Conservation (phyloP, 2,797 vertebrate genomes). For the Knipowitschia caucasica region DNA sequence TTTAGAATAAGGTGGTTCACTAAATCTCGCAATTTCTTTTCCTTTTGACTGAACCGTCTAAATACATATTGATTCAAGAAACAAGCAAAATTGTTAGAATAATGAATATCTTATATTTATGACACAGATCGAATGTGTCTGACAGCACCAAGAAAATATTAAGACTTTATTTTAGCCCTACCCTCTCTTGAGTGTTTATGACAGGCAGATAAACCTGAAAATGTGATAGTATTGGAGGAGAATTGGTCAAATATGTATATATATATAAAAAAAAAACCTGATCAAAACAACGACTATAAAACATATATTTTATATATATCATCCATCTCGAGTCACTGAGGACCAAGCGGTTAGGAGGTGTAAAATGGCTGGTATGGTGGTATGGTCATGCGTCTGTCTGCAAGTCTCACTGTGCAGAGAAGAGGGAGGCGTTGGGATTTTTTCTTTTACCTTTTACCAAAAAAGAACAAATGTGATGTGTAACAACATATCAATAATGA, state of each 20-base stretch:
- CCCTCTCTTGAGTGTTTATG: conserved; percentile 29
- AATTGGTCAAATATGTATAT: too few species aligned
- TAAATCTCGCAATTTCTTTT: conserved; percentile 21
- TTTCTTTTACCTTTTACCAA: too few species aligned
- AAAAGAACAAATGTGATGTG: background rate
- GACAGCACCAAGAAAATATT: conserved; percentile 13
- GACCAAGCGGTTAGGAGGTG: conserved; percentile 54
- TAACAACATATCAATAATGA: conserved; percentile 4
- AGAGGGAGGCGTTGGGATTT: background rate
- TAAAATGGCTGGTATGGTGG: conserved; percentile 75
- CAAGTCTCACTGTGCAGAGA: conserved; percentile 26
- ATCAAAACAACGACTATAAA: conserved; percentile 34
- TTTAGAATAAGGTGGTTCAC: conserved; percentile 30
- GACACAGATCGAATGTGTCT: background rate
- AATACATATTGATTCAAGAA: conserved; percentile 15
- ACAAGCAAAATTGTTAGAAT: conserved; percentile 5
- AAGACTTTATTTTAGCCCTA: conserved; percentile 5
- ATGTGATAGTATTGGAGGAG: background rate
- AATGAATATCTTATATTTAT: background rate
- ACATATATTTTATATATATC: conserved; percentile 47
- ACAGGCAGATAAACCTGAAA: conserved; percentile 21
- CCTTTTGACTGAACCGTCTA: conserved; percentile 42
- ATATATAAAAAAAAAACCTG: too few species aligned
- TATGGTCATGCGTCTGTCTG: conserved; percentile 63
- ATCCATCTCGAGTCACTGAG: conserved; percentile 70